These are phyloP conservation scores for Zaprionus camerounensis DNA, from an alignment of 1,140 invertebrate species.

Conservation along the genomic window DNA sequence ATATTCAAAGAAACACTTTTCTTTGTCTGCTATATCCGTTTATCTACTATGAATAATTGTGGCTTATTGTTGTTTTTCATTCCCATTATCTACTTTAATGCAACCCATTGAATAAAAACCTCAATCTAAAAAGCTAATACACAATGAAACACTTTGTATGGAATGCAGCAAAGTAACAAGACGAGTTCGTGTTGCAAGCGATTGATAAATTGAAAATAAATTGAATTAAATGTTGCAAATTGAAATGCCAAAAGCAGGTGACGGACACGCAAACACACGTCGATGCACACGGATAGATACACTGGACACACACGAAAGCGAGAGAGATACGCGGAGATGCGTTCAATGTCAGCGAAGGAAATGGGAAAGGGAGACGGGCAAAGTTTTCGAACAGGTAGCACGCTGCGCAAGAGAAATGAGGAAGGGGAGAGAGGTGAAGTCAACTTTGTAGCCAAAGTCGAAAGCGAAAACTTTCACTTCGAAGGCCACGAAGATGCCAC, in stretches of 20 bases:
- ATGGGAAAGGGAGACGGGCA: background rate
- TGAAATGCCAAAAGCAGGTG: constrained; percentile 16
- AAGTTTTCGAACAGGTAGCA: background rate
- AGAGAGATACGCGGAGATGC: background rate
- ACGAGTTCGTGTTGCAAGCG: background rate
- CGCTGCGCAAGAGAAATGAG: background rate
- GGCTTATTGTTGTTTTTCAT: background rate
- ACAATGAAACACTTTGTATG: background rate
- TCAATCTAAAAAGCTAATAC: background rate
- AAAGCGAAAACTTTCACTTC: constrained; percentile 68
- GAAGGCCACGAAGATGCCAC: constrained; percentile 58
- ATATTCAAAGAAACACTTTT: no score
- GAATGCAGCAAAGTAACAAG: constrained; percentile 1
- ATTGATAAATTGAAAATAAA: background rate
- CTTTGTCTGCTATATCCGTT: no score
- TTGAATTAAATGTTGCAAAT: constrained; percentile 12
- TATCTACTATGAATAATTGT: no score
- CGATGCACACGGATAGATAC: background rate
- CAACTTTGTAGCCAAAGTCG: constrained; percentile 37
- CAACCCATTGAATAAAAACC: background rate
- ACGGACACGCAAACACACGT: background rate
- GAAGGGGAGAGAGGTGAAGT: background rate
- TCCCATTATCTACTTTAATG: background rate
- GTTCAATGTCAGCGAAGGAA: background rate
- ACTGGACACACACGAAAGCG: background rate